Evolutionary conservation across 2,888 invertebrate genomes (phyloP).

Genomic region (Chrysolina haemoptera): DNA sequence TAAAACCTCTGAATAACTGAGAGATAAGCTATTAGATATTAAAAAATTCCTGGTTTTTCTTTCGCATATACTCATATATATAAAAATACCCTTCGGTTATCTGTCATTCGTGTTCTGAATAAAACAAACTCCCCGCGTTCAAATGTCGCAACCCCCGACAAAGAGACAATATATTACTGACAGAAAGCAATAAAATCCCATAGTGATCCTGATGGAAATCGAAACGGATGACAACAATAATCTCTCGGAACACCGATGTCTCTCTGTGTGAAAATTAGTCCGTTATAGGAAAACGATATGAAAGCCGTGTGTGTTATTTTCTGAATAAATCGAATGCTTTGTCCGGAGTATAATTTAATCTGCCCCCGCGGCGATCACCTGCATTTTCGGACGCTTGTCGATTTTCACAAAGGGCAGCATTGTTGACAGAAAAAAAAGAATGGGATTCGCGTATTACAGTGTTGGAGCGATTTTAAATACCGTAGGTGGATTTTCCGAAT

Average conservation of each 20-base stretch:
- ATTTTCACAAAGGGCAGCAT: constrained; percentile 15
- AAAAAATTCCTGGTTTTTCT: no score
- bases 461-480: background rate
- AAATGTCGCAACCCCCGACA: background rate
- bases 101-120: no score
- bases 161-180: constrained; percentile 4
- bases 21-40: no score
- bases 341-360: constrained; percentile 42
- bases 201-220: constrained; percentile 23
- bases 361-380: constrained; percentile 30
- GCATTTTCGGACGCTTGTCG: constrained; percentile 23
- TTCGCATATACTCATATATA: no score
- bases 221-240: constrained; percentile 29
- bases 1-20: no score
- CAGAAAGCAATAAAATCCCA: constrained; percentile 19
- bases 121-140: background rate
- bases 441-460: background rate
- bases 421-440: constrained; percentile 15
- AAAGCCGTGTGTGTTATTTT: constrained; percentile 54
- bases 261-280: constrained; percentile 41
- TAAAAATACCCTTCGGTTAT: no score
- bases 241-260: constrained; percentile 6
- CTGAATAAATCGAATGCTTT: constrained; percentile 60
- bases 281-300: constrained; percentile 31
- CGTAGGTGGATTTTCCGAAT: background rate